These are phyloP conservation scores for Chamaea fasciata DNA, from an alignment of 2,113 vertebrate genomes.

Conservation along the genomic window DNA sequence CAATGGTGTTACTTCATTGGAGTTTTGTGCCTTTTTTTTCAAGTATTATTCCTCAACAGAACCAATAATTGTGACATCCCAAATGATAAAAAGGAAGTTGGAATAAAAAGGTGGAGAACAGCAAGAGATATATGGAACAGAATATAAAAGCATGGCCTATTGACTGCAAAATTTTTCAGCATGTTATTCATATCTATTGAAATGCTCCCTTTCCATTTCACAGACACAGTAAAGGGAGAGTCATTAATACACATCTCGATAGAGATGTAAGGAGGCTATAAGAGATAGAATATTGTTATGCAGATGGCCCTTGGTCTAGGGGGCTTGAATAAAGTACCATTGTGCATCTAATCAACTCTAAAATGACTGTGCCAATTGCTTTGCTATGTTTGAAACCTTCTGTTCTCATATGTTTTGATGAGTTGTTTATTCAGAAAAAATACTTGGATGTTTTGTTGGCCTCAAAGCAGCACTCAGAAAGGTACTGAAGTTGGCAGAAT, in stretches of 20 bases:
- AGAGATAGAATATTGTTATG: slow-evolving; percentile 21
- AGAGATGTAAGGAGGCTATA: slow-evolving; percentile 3
- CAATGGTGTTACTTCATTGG: not conserved
- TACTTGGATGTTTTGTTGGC: slow-evolving; percentile 45
- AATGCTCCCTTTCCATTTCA: not conserved
- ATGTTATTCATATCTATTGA: not conserved
- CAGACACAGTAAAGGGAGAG: not conserved
- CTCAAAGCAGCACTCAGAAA: slow-evolving; percentile 35
- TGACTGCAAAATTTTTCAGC: not conserved
- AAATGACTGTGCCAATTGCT: slow-evolving; percentile 57
- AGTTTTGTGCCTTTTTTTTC: not conserved
- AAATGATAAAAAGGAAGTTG: not conserved
- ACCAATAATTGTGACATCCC: not conserved
- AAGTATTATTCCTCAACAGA: not conserved
- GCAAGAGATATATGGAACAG: not conserved
- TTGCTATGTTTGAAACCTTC: slow-evolving; percentile 63
- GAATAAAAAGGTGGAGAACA: not conserved
- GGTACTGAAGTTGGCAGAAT: slow-evolving; percentile 49
- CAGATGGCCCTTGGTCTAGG: slow-evolving; percentile 64
- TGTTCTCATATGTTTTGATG: slow-evolving; percentile 69
- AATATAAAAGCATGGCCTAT: not conserved
- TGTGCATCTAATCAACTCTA: slow-evolving; percentile 67
- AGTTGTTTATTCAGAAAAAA: slow-evolving; percentile 65
- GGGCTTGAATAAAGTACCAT: slow-evolving; percentile 54
- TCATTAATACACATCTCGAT: not conserved